A percentile compares a stretch with the other conserved stretches of the same genome.
phyloP scores from a whole-genome alignment of 2,888 invertebrate genomes.

The Watsonalla binaria region DNA sequence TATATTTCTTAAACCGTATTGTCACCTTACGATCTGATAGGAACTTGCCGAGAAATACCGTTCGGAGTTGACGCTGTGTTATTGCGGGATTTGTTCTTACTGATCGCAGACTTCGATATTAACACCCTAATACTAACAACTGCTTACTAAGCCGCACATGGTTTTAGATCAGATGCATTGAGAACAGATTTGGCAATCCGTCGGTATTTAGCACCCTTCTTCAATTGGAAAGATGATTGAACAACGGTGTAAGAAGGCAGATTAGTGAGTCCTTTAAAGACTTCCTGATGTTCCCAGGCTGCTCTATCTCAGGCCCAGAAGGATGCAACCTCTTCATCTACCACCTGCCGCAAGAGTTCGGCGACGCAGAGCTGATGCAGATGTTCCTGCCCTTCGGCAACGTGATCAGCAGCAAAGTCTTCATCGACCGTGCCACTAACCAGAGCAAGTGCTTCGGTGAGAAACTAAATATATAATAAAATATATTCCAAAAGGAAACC shows the following conservation, averaged over 20 bases:
- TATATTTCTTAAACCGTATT: too few relatives aligned
- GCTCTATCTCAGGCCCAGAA: slow-evolving; percentile 98
- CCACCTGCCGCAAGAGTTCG: slow-evolving; percentile 99
- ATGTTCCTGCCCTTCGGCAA: slow-evolving; percentile 99
- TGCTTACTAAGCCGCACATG: background rate
- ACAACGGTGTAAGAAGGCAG: slow-evolving; percentile 58
- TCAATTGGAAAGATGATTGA: slow-evolving; percentile 7
- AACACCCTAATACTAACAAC: background rate
- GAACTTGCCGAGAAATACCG: too few relatives aligned
- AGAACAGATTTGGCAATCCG: too few relatives aligned
- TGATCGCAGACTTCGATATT: too few relatives aligned
- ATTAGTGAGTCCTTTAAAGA: slow-evolving; percentile 83
- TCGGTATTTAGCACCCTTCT: too few relatives aligned
- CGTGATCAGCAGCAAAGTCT: slow-evolving; percentile 99
- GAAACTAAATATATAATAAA: slow-evolving; percentile 34
- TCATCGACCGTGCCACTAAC: slow-evolving; percentile 99
- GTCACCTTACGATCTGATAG: too few relatives aligned
- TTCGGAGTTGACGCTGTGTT: too few relatives aligned
- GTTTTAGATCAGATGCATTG: too few relatives aligned
- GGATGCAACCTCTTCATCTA: slow-evolving; percentile 99
- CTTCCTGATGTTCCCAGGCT: slow-evolving; percentile 89
- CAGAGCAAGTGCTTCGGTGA: slow-evolving; percentile 99
- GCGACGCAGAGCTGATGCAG: slow-evolving; percentile 99
- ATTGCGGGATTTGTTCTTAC: too few relatives aligned
- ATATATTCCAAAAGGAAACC: too few relatives aligned